A percentile compares a stretch with the other conserved stretches of the same genome.
phyloP scores from a whole-genome alignment of 2,797 vertebrate species.

The Lepus oiostolus region DNA sequence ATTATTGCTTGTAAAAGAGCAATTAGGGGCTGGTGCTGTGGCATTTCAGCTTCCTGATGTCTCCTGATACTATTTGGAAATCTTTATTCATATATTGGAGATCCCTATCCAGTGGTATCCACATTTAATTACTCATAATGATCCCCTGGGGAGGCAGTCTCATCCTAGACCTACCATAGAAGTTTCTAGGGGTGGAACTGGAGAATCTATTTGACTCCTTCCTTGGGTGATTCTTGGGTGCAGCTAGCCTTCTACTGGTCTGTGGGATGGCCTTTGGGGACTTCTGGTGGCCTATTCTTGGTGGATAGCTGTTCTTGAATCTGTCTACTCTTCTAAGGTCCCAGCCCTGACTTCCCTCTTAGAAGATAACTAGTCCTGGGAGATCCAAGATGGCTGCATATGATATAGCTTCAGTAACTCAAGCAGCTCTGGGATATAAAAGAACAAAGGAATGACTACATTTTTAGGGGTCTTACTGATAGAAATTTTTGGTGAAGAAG shows the following conservation, averaged over 20 bases:
- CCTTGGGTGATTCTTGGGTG: background rate
- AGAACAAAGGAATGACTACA: too few species aligned
- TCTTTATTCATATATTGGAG: background rate
- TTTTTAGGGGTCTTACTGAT: too few species aligned
- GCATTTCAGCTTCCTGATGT: background rate
- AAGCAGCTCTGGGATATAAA: too few species aligned
- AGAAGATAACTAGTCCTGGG: background rate
- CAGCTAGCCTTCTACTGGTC: background rate
- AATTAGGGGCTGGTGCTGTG: too few species aligned
- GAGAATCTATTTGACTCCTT: background rate
- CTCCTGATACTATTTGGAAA: slow-evolving; percentile 4
- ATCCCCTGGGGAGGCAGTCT: background rate
- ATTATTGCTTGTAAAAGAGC: too few species aligned
- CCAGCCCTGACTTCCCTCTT: background rate
- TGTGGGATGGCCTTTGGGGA: background rate
- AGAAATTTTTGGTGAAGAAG: too few species aligned
- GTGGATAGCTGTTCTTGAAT: background rate
- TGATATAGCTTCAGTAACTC: too few species aligned
- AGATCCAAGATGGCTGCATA: too few species aligned
- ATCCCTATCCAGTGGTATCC: background rate
- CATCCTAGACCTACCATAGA: too few species aligned
- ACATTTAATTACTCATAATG: background rate
- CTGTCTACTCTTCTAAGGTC: background rate
- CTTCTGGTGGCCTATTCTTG: background rate
- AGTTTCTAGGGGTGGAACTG: background rate